phyloP scores from a whole-genome alignment of 2,113 vertebrate genomes.

The Geothlypis trichas region DNA sequence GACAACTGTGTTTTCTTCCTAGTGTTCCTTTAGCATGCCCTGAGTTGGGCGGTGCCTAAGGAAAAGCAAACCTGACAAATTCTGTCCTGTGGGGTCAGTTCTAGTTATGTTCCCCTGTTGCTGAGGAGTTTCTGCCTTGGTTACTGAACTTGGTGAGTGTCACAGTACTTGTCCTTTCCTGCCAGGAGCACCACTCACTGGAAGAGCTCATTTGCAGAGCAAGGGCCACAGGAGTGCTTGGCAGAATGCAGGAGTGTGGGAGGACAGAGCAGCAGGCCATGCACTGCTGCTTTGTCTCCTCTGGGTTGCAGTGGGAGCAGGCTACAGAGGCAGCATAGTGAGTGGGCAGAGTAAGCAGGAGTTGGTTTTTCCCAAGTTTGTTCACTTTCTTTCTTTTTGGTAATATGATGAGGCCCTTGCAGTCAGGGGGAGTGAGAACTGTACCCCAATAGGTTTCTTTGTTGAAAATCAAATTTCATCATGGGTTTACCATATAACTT shows the following conservation, averaged over 20 bases:
- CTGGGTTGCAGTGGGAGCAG: neutral
- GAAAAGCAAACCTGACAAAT: neutral
- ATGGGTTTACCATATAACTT: conserved; percentile 78
- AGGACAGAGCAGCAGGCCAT: neutral
- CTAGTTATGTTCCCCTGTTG: neutral
- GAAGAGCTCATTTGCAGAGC: neutral
- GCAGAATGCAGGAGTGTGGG: neutral
- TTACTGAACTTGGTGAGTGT: neutral
- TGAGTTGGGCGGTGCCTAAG: neutral
- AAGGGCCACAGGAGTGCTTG: neutral
- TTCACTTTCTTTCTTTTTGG: neutral
- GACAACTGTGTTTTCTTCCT: neutral
- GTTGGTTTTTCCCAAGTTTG: neutral
- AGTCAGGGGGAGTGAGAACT: neutral
- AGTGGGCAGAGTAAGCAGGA: neutral
- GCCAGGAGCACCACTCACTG: neutral
- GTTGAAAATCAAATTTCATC: neutral
- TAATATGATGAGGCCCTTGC: neutral
- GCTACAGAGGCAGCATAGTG: neutral
- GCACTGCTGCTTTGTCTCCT: neutral
- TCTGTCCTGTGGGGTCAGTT: neutral
- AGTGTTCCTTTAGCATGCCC: neutral
- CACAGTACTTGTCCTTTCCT: neutral
- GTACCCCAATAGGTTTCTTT: neutral
- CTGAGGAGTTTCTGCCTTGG: neutral